A percentile compares a stretch with the other conserved stretches of the same genome.
Conservation (phyloP, 1,140 invertebrate species). For the Limonius californicus region DNA sequence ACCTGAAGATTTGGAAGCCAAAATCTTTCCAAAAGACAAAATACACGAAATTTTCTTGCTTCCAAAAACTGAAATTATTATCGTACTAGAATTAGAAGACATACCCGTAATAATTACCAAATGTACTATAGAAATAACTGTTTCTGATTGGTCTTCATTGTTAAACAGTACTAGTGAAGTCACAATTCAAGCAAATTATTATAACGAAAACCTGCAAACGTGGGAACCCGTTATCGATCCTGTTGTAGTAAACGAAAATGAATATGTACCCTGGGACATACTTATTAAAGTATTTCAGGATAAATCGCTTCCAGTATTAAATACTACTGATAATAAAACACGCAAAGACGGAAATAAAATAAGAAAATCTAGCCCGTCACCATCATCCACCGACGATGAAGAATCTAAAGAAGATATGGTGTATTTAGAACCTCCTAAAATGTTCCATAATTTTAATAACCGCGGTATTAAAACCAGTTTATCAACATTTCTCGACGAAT, state of each 20-base stretch:
- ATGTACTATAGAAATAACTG: constrained; percentile 53
- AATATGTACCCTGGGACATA: constrained; percentile 70
- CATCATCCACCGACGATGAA: constrained; percentile 39
- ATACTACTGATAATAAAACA: constrained; percentile 28
- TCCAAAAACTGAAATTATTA: constrained; percentile 42
- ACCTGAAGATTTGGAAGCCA: neutral
- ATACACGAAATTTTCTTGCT: constrained; percentile 37
- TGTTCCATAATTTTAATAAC: constrained; percentile 35
- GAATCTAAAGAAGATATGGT: constrained; percentile 46
- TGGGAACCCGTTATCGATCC: constrained; percentile 83
- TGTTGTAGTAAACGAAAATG: constrained; percentile 60
- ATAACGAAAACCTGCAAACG: constrained; percentile 64
- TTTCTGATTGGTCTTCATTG: constrained; percentile 66
- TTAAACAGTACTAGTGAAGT: constrained; percentile 54
- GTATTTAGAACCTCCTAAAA: constrained; percentile 41
- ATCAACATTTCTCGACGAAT: constrained; percentile 63
- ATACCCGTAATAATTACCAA: constrained; percentile 47
- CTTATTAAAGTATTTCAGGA: constrained; percentile 63
- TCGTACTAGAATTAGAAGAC: constrained; percentile 42
- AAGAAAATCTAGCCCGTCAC: constrained; percentile 31
- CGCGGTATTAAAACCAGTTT: constrained; percentile 47
- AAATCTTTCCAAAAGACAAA: constrained; percentile 11
- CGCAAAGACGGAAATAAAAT: constrained; percentile 24
- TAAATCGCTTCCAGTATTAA: constrained; percentile 39
- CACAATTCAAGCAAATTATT: constrained; percentile 68